These are phyloP conservation scores for Anthrax anthrax DNA, from an alignment of 2,888 invertebrate genomes.

Conservation along the genomic window DNA sequence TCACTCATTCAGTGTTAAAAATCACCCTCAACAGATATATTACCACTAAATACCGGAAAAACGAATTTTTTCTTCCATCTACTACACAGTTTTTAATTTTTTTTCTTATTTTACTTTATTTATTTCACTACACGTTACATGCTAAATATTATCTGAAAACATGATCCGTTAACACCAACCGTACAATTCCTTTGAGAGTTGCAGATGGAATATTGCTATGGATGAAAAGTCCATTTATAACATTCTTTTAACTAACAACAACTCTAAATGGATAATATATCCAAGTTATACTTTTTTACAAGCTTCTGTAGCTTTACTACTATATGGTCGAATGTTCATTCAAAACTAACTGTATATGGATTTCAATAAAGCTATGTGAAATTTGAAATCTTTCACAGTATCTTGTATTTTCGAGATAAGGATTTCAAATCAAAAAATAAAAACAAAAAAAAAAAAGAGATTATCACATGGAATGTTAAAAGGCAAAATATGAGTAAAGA, in stretches of 20 bases:
- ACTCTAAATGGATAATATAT: not conserved
- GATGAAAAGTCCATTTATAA: not conserved
- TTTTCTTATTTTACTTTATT: no score
- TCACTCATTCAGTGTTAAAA: not conserved
- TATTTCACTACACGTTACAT: not conserved
- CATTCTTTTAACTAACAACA: not conserved
- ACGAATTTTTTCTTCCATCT: not conserved
- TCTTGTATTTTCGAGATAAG: not conserved
- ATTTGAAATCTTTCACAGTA: not conserved
- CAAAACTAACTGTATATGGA: not conserved
- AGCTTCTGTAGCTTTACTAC: not conserved
- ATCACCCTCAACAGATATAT: no score
- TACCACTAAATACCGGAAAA: not conserved
- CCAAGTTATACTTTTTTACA: no score
- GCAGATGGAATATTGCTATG: not conserved
- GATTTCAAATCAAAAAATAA: not conserved
- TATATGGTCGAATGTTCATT: not conserved
- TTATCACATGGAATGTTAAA: no score
- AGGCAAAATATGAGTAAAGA: not conserved
- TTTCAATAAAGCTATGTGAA: not conserved
- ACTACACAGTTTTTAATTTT: no score
- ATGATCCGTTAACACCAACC: not conserved
- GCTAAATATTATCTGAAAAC: not conserved
- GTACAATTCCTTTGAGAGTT: constrained; percentile 1
- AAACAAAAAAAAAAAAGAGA: not conserved